Evolutionary conservation across 2,113 vertebrate genomes (phyloP), one percentile per base, ranked within the genome.

Genomic region (Serilophus lunatus): DNA sequence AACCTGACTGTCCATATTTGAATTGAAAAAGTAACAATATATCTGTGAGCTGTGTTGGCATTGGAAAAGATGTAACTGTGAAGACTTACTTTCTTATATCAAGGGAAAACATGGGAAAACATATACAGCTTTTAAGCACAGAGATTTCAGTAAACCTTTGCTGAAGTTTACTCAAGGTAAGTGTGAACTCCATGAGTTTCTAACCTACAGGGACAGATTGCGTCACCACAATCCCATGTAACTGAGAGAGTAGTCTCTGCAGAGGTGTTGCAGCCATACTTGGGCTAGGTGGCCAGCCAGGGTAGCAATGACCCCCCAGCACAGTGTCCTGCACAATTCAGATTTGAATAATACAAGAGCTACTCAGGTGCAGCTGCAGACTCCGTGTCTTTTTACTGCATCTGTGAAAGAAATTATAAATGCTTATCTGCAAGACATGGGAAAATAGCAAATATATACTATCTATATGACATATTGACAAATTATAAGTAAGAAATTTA

Each of bases 41-140:
- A 19, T 80, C 42, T 6, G 6, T 36, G 45, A n/a, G 64, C 86
- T 59, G 13, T 51, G 35, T 16, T 49, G 25, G 35, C 23, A 5
- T 4, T 78, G 56, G 36, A 38, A 42, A 15, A 56, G 70, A 51
- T 59, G 35, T 51, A 38, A 31, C 45, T 79, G 35, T 0, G 1
- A 80, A 35, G 31, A 28, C 45, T 53, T 8, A 65, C 78, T 96
- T 94, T 92, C 93, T 82, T 76, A 2, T 31, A 53, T 47, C 78
- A 53, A 72, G 49, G 35, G 88, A 84, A 96, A 90, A 63, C 56
- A 70, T 95, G 31, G 64, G 64, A 24, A 69, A 95, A 85, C 54
- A 38, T 47, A 68, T 77, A 69, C 76, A 69, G 72, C 70, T 91
- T 71, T 69, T 90, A 95, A 90, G 54, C 78, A 78, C 74, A 63